These are phyloP conservation scores for Drosophila ochracea DNA, from an alignment of 2,888 invertebrate species.

Conservation along the genomic window DNA sequence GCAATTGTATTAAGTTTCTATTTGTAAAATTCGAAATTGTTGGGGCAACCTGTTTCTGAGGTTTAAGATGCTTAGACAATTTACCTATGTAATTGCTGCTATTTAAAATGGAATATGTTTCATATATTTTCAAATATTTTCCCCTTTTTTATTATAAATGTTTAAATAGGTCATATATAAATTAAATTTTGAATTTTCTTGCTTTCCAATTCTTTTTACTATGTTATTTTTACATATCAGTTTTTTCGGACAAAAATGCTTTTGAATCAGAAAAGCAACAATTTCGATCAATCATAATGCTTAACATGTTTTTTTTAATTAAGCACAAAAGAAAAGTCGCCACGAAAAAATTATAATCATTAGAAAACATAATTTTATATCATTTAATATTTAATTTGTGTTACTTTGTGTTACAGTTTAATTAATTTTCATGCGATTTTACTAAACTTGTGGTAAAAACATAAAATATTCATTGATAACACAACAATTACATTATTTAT, in stretches of 20 bases:
- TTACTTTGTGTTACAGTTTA: conserved; percentile 25
- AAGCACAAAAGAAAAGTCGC: conserved; percentile 5
- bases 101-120: neutral
- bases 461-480: conserved; percentile 30
- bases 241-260: neutral
- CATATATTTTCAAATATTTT: neutral
- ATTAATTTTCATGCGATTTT: conserved; percentile 62
- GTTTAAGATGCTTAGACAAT: conserved; percentile 32
- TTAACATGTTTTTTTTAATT: conserved; percentile 4
- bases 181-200: neutral
- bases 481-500: conserved; percentile 36
- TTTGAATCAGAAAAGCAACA: neutral
- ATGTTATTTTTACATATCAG: neutral
- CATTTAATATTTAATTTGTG: conserved; percentile 13
- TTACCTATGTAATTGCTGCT: conserved; percentile 9
- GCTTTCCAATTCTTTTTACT: neutral
- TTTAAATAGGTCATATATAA: neutral
- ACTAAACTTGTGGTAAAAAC: conserved; percentile 3
- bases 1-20: conserved; percentile 49
- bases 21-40: conserved; percentile 12
- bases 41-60: neutral
- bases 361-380: conserved; percentile 1
- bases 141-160: neutral
- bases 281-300: conserved; percentile 11
- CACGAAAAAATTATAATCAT: conserved; percentile 4